Evolutionary conservation across 1,140 invertebrate genomes (phyloP), one percentile per base, ranked within the genome.

Genomic region (Centruroides sculpturatus): DNA sequence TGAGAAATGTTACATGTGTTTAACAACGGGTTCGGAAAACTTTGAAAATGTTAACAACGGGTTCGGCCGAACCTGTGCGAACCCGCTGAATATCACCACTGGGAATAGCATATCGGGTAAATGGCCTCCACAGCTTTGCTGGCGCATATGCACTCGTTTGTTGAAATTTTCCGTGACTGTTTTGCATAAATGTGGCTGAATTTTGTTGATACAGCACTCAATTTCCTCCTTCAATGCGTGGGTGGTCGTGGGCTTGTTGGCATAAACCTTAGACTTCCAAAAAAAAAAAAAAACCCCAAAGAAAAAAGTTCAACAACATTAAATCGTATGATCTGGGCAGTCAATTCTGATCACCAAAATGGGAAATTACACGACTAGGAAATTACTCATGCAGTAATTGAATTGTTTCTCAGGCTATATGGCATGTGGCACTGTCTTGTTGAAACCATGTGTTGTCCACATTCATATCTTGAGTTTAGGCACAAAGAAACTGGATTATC

Each of bases 181-280:
- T 59, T 59, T 60, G 12, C 54, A 36, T 59, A 57, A 60, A 58
- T 61, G 57, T 61, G 55, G 23, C 56, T 58, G 59, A 60, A 60
- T 60, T 60, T 61, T 3, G 54, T 35, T 57, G 59, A 61, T 61
- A 36, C 23, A 23, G 59, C 1, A 47, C 47, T 61, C 23, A 59
- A 59, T 61, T 58, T 61, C 59, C 56, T 61, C 57, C 46, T 61
- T 46, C 57, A 60, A 46, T 1, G 59, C 59, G 3, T 58, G 54
- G 59, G 59, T 60, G 23, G 59, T 60, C 41, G 4, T 60, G 51
- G 55, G 59, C 59, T 58, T 58, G 57, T 61, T 61, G 34, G 12
- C 57, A 61, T 41, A 59, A 36, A 61, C 36, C 34, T 61, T 61
- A 61, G 35, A 61, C 47, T 52, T 58, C 34, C n/a, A n/a, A n/a